Evolutionary conservation across 2,113 vertebrate species (phyloP).

Genomic region (Ahaetulla prasina): DNA sequence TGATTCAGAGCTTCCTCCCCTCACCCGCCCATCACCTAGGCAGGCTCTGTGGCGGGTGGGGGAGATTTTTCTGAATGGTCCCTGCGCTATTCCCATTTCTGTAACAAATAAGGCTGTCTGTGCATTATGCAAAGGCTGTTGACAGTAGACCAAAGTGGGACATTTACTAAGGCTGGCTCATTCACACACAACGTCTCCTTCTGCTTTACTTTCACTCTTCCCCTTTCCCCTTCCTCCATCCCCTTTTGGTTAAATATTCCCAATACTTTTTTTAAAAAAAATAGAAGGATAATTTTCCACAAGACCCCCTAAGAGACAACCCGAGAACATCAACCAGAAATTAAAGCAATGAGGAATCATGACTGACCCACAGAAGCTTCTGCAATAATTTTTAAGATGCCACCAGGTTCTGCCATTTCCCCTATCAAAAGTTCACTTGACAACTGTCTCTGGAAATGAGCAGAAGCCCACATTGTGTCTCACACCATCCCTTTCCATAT

Average conservation of each 20-base stretch:
- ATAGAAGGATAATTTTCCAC: background rate
- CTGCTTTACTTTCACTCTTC: background rate
- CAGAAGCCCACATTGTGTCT: background rate
- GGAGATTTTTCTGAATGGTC: background rate
- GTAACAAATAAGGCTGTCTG: background rate
- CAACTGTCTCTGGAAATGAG: background rate
- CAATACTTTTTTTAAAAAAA: background rate
- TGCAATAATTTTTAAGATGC: background rate
- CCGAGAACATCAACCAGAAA: background rate
- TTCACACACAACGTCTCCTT: background rate
- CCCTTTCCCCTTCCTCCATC: background rate
- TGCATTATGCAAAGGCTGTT: background rate
- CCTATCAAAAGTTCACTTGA: background rate
- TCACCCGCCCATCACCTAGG: background rate
- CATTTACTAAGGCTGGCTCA: background rate
- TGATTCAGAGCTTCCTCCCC: background rate
- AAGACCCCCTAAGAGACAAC: background rate
- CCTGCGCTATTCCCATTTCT: background rate
- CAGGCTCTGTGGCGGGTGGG: background rate
- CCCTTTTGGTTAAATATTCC: background rate
- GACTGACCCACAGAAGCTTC: background rate
- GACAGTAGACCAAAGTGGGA: background rate
- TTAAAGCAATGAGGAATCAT: background rate
- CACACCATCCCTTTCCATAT: background rate
- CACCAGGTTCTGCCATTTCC: background rate